Percentiles rank a stretch among this genome's conserved stretches.
These are phyloP conservation scores for Chrysolina oricalcia DNA, from an alignment of 2,888 invertebrate genomes.

Conservation along the genomic window DNA sequence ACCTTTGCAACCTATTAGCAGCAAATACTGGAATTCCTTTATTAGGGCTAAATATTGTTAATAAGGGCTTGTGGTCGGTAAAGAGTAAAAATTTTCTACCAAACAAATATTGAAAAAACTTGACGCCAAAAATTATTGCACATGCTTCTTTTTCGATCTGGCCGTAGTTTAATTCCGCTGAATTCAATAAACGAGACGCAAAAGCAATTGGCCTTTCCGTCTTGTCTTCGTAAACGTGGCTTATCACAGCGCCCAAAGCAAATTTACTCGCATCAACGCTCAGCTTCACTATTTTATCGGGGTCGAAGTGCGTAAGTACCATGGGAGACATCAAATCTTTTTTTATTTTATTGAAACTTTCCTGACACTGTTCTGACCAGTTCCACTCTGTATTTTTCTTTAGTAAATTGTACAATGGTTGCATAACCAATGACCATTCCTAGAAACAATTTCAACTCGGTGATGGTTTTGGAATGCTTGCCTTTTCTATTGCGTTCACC, in stretches of 20 bases:
- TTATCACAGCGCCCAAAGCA: background rate
- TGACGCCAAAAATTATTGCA: background rate
- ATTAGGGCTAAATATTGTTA: background rate
- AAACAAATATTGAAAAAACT: background rate
- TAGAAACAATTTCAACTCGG: too few species aligned
- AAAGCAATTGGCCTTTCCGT: background rate
- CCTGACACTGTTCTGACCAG: background rate
- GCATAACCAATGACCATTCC: too few species aligned
- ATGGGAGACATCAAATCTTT: background rate
- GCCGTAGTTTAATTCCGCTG: background rate
- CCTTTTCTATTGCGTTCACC: background rate
- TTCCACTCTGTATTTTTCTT: background rate
- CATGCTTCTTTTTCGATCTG: background rate
- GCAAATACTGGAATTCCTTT: constrained; percentile 7
- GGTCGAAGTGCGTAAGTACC: background rate
- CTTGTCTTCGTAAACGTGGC: background rate
- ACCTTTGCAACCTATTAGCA: background rate
- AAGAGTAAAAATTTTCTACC: background rate
- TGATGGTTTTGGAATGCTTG: background rate
- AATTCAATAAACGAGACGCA: constrained; percentile 7
- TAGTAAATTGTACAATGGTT: too few species aligned
- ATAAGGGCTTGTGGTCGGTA: background rate
- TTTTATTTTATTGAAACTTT: background rate
- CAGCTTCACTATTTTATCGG: background rate
- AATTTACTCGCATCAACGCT: too few species aligned